Evolutionary conservation across 2,113 vertebrate species (phyloP).

Genomic region (Lonchura striata): DNA sequence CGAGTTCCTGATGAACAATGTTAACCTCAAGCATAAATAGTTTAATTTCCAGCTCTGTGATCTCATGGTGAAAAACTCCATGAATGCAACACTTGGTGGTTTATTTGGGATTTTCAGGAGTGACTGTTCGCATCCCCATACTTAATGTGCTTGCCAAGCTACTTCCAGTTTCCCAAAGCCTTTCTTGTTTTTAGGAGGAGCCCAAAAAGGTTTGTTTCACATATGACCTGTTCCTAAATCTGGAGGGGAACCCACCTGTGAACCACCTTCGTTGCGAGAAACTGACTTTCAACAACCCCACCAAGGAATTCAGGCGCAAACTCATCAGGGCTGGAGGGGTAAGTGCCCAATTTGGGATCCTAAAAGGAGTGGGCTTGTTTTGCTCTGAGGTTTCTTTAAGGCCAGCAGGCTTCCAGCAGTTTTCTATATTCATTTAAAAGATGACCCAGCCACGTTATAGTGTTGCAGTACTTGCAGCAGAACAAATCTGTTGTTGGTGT

Average conservation of each 20-base stretch:
- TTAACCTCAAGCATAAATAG: neutral
- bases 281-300: constrained; percentile 99
- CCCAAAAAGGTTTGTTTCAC: constrained; percentile 96
- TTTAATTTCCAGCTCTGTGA: neutral
- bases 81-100: neutral
- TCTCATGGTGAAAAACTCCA: neutral
- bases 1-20: neutral
- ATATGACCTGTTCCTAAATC: constrained; percentile 96
- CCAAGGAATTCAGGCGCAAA: constrained; percentile 95
- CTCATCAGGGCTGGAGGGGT: constrained; percentile 96
- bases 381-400: neutral
- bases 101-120: neutral
- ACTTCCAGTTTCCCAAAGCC: neutral
- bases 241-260: constrained; percentile 97
- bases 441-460: neutral
- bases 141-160: neutral
- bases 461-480: neutral
- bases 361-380: fast-evolving
- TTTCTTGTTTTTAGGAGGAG: constrained; percentile 84
- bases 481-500: neutral
- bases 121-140: neutral
- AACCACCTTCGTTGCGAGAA: constrained; percentile 99
- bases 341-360: constrained; percentile 33
- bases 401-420: neutral
- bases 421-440: neutral